Evolutionary conservation across 1,140 invertebrate species (phyloP).

Genomic region (Drosophila nikananu): DNA sequence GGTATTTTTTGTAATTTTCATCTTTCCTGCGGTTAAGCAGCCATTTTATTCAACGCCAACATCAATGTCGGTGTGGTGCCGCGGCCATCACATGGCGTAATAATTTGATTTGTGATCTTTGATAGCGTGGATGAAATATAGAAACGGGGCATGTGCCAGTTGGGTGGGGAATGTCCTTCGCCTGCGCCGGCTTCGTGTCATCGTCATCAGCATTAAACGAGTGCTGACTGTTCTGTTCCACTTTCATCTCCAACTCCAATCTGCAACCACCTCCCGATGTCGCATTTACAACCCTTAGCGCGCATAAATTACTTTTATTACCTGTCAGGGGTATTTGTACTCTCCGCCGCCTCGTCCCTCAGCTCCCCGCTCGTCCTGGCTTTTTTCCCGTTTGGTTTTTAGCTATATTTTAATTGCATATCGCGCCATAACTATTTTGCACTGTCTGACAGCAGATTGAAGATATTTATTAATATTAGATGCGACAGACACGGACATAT

Average conservation of each 20-base stretch:
- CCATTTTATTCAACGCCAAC: slow-evolving; percentile 18
- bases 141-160: slow-evolving; percentile 41
- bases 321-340: slow-evolving; percentile 83
- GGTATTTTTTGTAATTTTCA: not conserved
- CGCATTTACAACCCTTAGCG: slow-evolving; percentile 81
- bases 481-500: slow-evolving; percentile 60
- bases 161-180: slow-evolving; percentile 39
- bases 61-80: slow-evolving; percentile 29
- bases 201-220: slow-evolving; percentile 77
- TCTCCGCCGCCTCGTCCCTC: slow-evolving; percentile 19
- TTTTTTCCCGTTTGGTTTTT: slow-evolving; percentile 72
- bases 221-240: slow-evolving; percentile 49
- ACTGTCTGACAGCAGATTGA: slow-evolving; percentile 77
- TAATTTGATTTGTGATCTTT: slow-evolving; percentile 85
- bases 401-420: slow-evolving; percentile 84
- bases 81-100: slow-evolving; percentile 76
- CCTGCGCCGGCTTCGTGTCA: slow-evolving; percentile 56
- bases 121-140: slow-evolving; percentile 83
- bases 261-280: slow-evolving; percentile 53
- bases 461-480: slow-evolving; percentile 84
- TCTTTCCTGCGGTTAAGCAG: slow-evolving; percentile 6
- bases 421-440: slow-evolving; percentile 83
- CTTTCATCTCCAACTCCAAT: slow-evolving; percentile 45
- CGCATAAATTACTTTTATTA: slow-evolving; percentile 85
- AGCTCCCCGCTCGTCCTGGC: not conserved